phyloP scores from a whole-genome alignment of 2,888 invertebrate species.

The Eupeodes latifasciatus region DNA sequence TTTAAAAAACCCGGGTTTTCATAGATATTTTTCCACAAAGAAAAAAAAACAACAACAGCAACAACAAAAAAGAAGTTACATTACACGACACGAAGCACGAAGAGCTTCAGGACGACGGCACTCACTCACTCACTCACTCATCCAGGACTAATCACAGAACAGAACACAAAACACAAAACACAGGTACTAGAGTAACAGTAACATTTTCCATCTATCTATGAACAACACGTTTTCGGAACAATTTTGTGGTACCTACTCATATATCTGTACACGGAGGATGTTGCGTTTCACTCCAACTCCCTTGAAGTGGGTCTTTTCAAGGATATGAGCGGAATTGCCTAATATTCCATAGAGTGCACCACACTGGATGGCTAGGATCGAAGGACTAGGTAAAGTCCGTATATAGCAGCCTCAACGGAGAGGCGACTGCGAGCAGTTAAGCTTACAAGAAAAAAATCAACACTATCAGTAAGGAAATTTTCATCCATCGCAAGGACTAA shows the following conservation, averaged over 20 bases:
- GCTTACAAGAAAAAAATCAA: slow-evolving; percentile 45
- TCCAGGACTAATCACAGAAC: slow-evolving; percentile 49
- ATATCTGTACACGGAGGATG: slow-evolving; percentile 41
- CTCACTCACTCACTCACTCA: slow-evolving; percentile 66
- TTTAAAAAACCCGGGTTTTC: slow-evolving; percentile 24
- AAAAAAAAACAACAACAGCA: background rate
- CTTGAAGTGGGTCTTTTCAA: slow-evolving; percentile 18
- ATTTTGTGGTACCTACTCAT: slow-evolving; percentile 26
- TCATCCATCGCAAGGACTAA: slow-evolving; percentile 1
- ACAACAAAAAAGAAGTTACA: slow-evolving; percentile 28
- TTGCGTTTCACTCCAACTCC: slow-evolving; percentile 69
- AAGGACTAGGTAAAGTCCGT: slow-evolving; percentile 80
- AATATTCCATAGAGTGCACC: slow-evolving; percentile 78
- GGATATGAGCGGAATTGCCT: slow-evolving; percentile 40
- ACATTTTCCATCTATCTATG: slow-evolving; percentile 14
- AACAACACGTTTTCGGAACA: slow-evolving; percentile 40
- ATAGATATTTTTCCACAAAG: background rate
- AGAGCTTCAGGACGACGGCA: slow-evolving; percentile 18
- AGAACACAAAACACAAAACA: slow-evolving; percentile 28
- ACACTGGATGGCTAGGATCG: slow-evolving; percentile 83
- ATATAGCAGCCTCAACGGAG: slow-evolving; percentile 58
- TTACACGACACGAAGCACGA: slow-evolving; percentile 18
- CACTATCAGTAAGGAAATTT: slow-evolving; percentile 43
- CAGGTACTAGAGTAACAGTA: slow-evolving; percentile 2
- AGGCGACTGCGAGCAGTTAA: slow-evolving; percentile 38